Evolutionary conservation across 2,797 vertebrate genomes (phyloP), one percentile per base, ranked within the genome.

Genomic region (Halcyon badia): DNA sequence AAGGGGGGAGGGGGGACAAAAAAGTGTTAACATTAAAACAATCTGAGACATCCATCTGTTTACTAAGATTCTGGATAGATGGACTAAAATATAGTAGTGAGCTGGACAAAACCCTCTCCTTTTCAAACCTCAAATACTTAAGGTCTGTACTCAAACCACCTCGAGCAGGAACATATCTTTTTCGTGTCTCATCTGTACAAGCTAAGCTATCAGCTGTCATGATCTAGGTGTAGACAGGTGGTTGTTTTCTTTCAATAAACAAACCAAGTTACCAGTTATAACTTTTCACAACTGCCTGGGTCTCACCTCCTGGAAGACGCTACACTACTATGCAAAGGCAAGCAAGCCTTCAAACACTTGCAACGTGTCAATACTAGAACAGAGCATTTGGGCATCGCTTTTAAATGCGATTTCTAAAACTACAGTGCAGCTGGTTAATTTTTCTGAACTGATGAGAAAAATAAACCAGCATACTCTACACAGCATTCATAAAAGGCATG

Each of bases 11-110:
- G 91, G 94, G 94, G 94, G 78, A 84, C 94, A 93, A 96, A 92
- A 97, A 97, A 96, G 90, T 97, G 90, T 97, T 97, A 95, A 97
- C 90, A 87, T 97, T 97, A 95, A 94, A 97, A 97, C 89, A 89
- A 94, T 83, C 44, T 82, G 91, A 96, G 96, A 96, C 97, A 97
- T 93, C 94, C 89, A 95, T 91, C 92, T 91, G 77, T 73, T 93
- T 97, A 85, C 93, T 58, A 79, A 94, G 89, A 78, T 82, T 92
- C 89, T 60, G 66, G 88, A 90, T 52, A 95, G 93, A 94, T 48
- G 77, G 93, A 92, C 95, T 89, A 82, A 96, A 95, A 96, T 28
- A 82, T 13, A 93, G 66, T 4, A 33, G 89, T 24, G 44, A 91
- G 88, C 75, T 68, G 82, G 86, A 72, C 87, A 97, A 91, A 96